phyloP scores from a whole-genome alignment of 2,888 invertebrate species.

The Drosophila greeni region DNA sequence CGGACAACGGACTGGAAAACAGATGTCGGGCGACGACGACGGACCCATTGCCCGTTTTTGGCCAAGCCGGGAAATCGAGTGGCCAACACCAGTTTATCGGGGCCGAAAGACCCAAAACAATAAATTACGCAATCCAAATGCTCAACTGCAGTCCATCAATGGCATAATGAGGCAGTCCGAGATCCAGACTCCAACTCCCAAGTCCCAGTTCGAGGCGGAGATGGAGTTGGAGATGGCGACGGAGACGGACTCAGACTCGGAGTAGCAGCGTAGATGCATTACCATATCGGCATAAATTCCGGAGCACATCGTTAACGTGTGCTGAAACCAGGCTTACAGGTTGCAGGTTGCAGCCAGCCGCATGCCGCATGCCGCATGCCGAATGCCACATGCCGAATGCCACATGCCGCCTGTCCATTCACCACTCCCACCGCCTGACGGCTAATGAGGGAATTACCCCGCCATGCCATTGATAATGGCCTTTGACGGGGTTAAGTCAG shows the following conservation, averaged over 20 bases:
- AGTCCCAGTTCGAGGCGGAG: slow-evolving; percentile 16
- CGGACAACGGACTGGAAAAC: slow-evolving; percentile 19
- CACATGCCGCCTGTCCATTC: slow-evolving; percentile 27
- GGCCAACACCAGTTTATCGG: slow-evolving; percentile 72
- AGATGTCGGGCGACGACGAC: slow-evolving; percentile 56
- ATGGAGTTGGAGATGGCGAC: slow-evolving; percentile 25
- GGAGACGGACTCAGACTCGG: slow-evolving; percentile 6
- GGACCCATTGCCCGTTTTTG: slow-evolving; percentile 64
- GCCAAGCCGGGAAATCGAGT: slow-evolving; percentile 44
- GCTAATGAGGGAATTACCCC: slow-evolving; percentile 77
- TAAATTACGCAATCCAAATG: slow-evolving; percentile 78
- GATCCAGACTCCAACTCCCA: slow-evolving; percentile 30
- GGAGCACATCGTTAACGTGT: slow-evolving; percentile 73
- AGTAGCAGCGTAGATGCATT: slow-evolving; percentile 58
- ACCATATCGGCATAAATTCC: slow-evolving; percentile 77
- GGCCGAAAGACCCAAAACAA: slow-evolving; percentile 69
- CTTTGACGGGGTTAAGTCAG: slow-evolving; percentile 3
- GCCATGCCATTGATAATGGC: slow-evolving; percentile 61
- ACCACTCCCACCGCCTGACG: slow-evolving; percentile 47
- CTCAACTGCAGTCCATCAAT: slow-evolving; percentile 76
- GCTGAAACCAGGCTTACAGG: slow-evolving; percentile 31
- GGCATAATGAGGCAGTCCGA: slow-evolving; percentile 69
- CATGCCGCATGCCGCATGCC: slow-evolving; percentile 53
- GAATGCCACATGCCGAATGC: slow-evolving; percentile 22
- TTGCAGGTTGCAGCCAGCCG: slow-evolving; percentile 38